Evolutionary conservation across 2,888 invertebrate species (phyloP).

Genomic region (Megamerina dolium): DNA sequence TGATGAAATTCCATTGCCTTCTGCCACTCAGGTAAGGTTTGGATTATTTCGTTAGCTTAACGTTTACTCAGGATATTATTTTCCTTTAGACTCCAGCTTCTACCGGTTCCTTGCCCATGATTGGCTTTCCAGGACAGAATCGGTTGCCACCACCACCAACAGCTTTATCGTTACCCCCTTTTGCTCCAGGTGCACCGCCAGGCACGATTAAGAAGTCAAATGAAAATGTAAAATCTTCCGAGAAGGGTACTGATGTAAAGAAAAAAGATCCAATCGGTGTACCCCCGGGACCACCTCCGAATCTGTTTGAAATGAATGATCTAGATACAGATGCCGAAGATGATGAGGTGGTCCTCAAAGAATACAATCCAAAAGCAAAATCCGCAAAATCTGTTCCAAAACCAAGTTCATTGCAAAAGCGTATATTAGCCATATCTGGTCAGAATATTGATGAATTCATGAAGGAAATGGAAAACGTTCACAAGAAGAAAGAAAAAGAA

Average conservation of each 20-base stretch:
- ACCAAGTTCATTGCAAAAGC: constrained; percentile 74
- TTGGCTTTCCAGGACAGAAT: constrained; percentile 32
- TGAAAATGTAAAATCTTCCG: constrained; percentile 44
- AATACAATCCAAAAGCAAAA: constrained; percentile 30
- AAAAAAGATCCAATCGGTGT: constrained; percentile 74
- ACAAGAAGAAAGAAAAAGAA: constrained; percentile 65
- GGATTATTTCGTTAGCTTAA: too few species aligned
- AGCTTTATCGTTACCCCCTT: constrained; percentile 42
- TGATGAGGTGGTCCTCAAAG: constrained; percentile 38
- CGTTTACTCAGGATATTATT: too few species aligned
- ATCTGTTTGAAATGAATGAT: constrained; percentile 61
- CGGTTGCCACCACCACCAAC: constrained; percentile 44
- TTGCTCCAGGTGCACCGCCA: constrained; percentile 58
- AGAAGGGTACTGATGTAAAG: constrained; percentile 35
- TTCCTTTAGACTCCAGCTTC: constrained; percentile 11
- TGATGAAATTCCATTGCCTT: constrained; percentile 89
- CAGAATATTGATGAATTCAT: constrained; percentile 90
- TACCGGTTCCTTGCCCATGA: constrained; percentile 2
- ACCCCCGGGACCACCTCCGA: constrained; percentile 78
- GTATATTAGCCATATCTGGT: constrained; percentile 82
- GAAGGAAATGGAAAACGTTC: constrained; percentile 87
- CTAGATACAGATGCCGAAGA: constrained; percentile 51
- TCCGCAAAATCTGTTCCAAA: constrained; percentile 48
- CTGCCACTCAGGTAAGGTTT: constrained; percentile 15
- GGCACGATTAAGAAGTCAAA: constrained; percentile 72